A percentile compares a stretch with the other conserved stretches of the same genome.
Conservation (phyloP, 2,888 invertebrate genomes). For the Zootermopsis nevadensis region DNA sequence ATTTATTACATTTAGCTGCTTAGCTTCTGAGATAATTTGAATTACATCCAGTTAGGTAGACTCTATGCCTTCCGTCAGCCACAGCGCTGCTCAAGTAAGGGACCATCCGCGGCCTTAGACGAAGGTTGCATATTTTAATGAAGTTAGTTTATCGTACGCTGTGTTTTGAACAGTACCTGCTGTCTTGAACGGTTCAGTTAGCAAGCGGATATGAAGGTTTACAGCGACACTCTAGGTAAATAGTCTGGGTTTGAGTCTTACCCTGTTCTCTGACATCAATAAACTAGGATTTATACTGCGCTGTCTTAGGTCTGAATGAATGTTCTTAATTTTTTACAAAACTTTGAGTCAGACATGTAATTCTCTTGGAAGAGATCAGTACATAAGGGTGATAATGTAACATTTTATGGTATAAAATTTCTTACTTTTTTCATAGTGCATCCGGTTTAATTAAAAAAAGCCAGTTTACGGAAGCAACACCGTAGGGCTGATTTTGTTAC, state of each 20-base stretch:
- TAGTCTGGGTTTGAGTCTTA: constrained; percentile 36
- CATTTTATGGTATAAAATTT: too few species aligned
- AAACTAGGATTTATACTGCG: constrained; percentile 3
- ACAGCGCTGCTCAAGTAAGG: neutral
- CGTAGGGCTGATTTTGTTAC: too few species aligned
- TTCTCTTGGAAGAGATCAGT: neutral
- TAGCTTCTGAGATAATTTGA: constrained; percentile 39
- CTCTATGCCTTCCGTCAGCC: constrained; percentile 20
- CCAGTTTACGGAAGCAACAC: too few species aligned
- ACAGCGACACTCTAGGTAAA: constrained; percentile 1
- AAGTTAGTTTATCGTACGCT: constrained; percentile 35
- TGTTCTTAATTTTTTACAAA: neutral
- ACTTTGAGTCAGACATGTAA: neutral
- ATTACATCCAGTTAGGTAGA: constrained; percentile 39
- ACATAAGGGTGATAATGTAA: too few species aligned
- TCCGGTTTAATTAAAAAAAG: too few species aligned
- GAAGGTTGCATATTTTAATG: constrained; percentile 43
- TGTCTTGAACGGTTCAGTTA: constrained; percentile 19
- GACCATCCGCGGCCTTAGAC: constrained; percentile 20
- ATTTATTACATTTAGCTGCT: too few species aligned
- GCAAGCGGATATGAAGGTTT: neutral
- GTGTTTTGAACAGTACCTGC: too few species aligned
- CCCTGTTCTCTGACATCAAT: constrained; percentile 19
- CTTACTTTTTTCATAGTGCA: too few species aligned
- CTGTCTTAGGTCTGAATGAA: neutral